These are phyloP conservation scores for Hippocampus barbouri DNA, from an alignment of 2,113 vertebrate species.

Conservation along the genomic window DNA sequence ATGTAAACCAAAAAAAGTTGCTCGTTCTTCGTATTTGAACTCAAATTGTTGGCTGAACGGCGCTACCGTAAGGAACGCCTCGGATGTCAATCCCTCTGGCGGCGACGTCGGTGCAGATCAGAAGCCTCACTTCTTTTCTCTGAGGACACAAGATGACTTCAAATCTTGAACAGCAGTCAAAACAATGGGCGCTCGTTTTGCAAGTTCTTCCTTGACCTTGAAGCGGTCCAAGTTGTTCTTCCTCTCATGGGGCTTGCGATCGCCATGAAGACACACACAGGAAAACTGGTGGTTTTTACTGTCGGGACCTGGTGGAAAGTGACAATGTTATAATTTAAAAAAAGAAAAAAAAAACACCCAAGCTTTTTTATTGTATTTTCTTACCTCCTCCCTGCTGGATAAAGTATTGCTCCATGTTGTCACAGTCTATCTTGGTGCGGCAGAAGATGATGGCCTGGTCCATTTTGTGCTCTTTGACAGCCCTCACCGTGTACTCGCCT, in stretches of 20 bases:
- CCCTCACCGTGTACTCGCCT: constrained; percentile 86
- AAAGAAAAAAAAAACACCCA: not conserved
- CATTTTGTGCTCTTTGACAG: constrained; percentile 98
- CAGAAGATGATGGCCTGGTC: constrained; percentile 98
- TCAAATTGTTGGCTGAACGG: not conserved
- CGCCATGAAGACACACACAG: constrained; percentile 96
- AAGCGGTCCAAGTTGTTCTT: constrained; percentile 95
- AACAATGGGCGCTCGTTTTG: not conserved
- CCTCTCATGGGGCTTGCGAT: constrained; percentile 92
- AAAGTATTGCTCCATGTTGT: constrained; percentile 97
- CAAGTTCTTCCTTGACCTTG: constrained; percentile 75
- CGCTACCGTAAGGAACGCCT: constrained; percentile 90
- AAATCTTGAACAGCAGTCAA: not conserved
- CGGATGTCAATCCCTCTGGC: constrained; percentile 95
- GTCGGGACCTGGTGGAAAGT: constrained; percentile 80
- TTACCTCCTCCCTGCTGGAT: constrained; percentile 95
- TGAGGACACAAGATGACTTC: constrained; percentile 44
- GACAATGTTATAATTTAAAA: not conserved
- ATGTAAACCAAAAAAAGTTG: too few relatives aligned
- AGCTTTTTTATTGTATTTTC: not conserved
- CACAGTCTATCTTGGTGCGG: constrained; percentile 96
- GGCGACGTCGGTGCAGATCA: constrained; percentile 97
- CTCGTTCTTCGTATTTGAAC: too few relatives aligned
- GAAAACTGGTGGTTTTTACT: constrained; percentile 91
- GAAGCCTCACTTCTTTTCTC: constrained; percentile 87